Evolutionary conservation across 2,888 invertebrate genomes (phyloP).

Genomic region (Ecliptopera silaceata): DNA sequence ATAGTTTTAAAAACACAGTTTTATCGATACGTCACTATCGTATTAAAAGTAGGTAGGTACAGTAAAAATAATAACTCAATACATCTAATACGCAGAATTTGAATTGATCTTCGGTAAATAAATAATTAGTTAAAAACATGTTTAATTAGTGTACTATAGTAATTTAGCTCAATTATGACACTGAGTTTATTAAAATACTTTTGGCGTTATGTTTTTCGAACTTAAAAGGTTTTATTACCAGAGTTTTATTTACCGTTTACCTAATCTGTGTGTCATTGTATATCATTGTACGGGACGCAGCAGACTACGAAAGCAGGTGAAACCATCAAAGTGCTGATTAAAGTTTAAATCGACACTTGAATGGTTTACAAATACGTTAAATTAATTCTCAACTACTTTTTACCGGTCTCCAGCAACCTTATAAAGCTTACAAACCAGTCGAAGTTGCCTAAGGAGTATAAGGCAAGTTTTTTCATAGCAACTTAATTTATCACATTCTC

Average conservation of each 20-base stretch:
- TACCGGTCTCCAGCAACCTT: slow-evolving; percentile 8
- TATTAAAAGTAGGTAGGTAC: background rate
- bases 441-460: slow-evolving; percentile 7
- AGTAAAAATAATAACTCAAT: too few species aligned
- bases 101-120: too few species aligned
- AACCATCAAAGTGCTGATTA: slow-evolving; percentile 22
- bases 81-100: too few species aligned
- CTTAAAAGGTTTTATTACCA: too few species aligned
- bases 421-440: slow-evolving; percentile 17
- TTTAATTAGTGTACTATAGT: too few species aligned
- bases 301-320: slow-evolving; percentile 20
- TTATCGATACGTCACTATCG: slow-evolving; percentile 1
- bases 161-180: too few species aligned
- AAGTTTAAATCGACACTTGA: slow-evolving; percentile 22
- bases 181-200: too few species aligned
- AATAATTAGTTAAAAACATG: too few species aligned
- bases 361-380: slow-evolving; percentile 20
- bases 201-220: too few species aligned
- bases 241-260: background rate
- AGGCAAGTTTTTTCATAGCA: slow-evolving; percentile 13
- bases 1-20: slow-evolving; percentile 14
- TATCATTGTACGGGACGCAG: slow-evolving; percentile 9
- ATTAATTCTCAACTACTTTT: slow-evolving; percentile 23
- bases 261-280: background rate
- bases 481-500: slow-evolving; percentile 17